Evolutionary conservation across 2,888 invertebrate species (phyloP), one percentile per base, ranked within the genome.

Genomic region (Tipula unca): DNA sequence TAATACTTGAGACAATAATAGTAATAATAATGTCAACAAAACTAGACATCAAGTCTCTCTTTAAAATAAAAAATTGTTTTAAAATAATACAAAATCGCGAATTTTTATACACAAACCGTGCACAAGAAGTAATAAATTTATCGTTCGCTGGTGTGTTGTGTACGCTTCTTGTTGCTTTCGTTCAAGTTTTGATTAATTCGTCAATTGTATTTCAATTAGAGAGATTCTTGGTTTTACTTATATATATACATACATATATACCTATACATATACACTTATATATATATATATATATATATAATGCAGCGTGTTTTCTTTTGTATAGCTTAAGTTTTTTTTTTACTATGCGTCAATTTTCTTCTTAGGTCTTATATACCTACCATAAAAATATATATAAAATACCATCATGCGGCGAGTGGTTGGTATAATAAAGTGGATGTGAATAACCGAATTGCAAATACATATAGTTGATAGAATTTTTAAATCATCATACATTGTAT

Each of bases 101-200:
- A 25, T 69, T 69, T 69, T 69, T 69, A 25, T 69, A 17, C 17
- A 17, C 3, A 32, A 54, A 17, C 3, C 48, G 17, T 8, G 48
- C 48, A 54, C 48, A 54, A 42, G 10, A 39, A 39, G 17, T 54
- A 54, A 54, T 54, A 54, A n/a, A 54, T 54, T 54, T 54, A 54
- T 54, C 48, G 48, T 54, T 54, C 6, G 48, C 17, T n/a, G n/a
- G n/a, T n/a, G n/a, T n/a, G 17, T 5, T 17, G 48, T 54, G 69
- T 20, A n/a, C n/a, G n/a, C n/a, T n/a, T n/a, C n/a, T n/a, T 69
- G 69, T 25, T 69, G 69, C n/a, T 69, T 69, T 8, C 69, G 25
- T 69, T 69, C 69, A 69, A 69, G 69, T 69, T 69, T 69, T 69
- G 69, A 69, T 69, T 69, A 69, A 69, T 69, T 69, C 69, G 69